Evolutionary conservation across 2,888 invertebrate genomes (phyloP), one percentile per base, ranked within the genome.

Genomic region (Tetropium fuscum): DNA sequence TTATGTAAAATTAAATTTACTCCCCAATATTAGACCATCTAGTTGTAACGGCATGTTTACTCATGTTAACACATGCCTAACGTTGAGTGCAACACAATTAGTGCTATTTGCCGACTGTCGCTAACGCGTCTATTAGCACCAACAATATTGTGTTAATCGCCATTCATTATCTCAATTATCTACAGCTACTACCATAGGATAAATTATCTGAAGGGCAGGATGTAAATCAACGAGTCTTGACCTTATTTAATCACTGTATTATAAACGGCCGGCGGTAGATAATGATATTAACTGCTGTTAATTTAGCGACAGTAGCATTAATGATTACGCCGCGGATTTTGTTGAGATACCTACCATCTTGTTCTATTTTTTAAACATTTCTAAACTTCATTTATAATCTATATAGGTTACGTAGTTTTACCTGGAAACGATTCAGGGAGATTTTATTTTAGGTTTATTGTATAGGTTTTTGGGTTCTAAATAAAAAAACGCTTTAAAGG

Each of bases 41-140:
- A 7, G 30, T 30, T 30, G 13, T 15, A 6, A 13, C 34, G 34
- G 15, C 40, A 43, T 60, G 60, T 60, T 47, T 48, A 58, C 49
- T 49, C 49, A 41, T 45, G 57, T 32, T 45, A 34, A 44, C 53
- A 56, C 47, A 48, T 53, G 53, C 47, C n/a, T 57, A 53, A 55
- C 54, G 44, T 38, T n/a, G 45, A 25, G 13, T 49, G 32, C 13
- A 38, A 13, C 49, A 60, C 57, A 54, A 61, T 58, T 58, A 54
- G 45, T 43, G 54, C 44, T 49, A 58, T 58, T 61, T 49, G 54
- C 47, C 41, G 45, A 54, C 54, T 25, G 45, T 49, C 47, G 44
- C 36, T 7, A 27, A 48, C 40, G 47, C 41, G 48, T 45, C 47
- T 15, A 8, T 15, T 34, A 7, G 15, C 15, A 2, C 13, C 13